A percentile compares a stretch with the other conserved stretches of the same genome.
These are phyloP conservation scores for Drosophila antonietae DNA, from an alignment of 2,888 invertebrate species.

Conservation along the genomic window DNA sequence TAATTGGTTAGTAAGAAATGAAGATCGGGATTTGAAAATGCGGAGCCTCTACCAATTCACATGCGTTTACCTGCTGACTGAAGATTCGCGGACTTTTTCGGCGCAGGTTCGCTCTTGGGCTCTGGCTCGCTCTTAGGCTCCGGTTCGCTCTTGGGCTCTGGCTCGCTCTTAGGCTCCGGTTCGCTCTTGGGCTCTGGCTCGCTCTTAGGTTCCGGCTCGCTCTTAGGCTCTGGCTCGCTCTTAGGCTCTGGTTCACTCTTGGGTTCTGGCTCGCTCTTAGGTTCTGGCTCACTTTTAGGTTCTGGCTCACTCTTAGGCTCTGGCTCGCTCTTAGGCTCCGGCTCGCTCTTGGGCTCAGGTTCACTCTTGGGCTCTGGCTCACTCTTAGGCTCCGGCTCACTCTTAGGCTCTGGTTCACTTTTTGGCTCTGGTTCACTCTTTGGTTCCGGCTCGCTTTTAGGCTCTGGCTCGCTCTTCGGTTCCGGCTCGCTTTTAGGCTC, in stretches of 20 bases:
- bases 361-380: conserved; percentile 44
- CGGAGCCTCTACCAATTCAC: conserved; percentile 35
- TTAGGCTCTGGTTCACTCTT: conserved; percentile 41
- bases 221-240: conserved; percentile 47
- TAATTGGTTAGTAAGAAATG: conserved; percentile 43
- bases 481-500: conserved; percentile 81
- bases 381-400: conserved; percentile 38
- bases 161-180: conserved; percentile 61
- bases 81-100: conserved; percentile 54
- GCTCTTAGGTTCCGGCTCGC: conserved; percentile 47
- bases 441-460: conserved; percentile 82
- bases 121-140: conserved; percentile 85
- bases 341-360: conserved; percentile 42
- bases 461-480: conserved; percentile 80
- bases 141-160: conserved; percentile 73
- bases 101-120: conserved; percentile 60
- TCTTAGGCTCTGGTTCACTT: conserved; percentile 53
- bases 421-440: conserved; percentile 23
- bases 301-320: conserved; percentile 77
- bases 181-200: conserved; percentile 46
- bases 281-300: conserved; percentile 82
- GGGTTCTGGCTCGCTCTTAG: conserved; percentile 84
- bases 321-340: conserved; percentile 67
- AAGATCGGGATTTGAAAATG: conserved; percentile 29
- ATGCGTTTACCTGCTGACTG: conserved; percentile 57